phyloP scores from a whole-genome alignment of 2,113 vertebrate species.

The Copsychus sechellarum region DNA sequence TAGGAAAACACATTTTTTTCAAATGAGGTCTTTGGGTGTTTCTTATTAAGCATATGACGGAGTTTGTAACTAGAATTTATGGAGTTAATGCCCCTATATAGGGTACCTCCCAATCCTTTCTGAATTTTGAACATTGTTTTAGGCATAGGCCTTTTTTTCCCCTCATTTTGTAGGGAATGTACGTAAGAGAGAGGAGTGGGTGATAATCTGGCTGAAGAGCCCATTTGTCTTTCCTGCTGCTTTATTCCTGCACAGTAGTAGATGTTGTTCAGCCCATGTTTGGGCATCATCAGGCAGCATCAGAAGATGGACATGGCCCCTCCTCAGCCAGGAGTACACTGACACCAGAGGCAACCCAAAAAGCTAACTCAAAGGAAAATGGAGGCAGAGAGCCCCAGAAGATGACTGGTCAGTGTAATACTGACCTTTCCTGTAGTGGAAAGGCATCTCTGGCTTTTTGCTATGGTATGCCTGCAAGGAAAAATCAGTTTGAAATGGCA shows the following conservation, averaged over 20 bases:
- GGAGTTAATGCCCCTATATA: background rate
- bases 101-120: background rate
- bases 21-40: background rate
- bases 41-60: background rate
- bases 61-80: background rate
- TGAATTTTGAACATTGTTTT: background rate
- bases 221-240: background rate
- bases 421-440: background rate
- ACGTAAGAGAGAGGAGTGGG: background rate
- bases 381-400: background rate
- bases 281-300: background rate
- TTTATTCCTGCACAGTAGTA: background rate
- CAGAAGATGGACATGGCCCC: background rate
- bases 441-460: background rate
- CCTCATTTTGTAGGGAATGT: background rate
- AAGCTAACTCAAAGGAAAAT: background rate
- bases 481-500: background rate
- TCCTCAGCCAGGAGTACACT: background rate
- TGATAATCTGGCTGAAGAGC: background rate
- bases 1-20: background rate
- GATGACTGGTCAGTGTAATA: background rate
- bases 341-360: background rate
- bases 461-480: fast-evolving
- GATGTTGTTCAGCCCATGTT: background rate
- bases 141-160: background rate